Evolutionary conservation across 2,797 vertebrate genomes (phyloP).

Genomic region (Brotogeris chrysoptera): DNA sequence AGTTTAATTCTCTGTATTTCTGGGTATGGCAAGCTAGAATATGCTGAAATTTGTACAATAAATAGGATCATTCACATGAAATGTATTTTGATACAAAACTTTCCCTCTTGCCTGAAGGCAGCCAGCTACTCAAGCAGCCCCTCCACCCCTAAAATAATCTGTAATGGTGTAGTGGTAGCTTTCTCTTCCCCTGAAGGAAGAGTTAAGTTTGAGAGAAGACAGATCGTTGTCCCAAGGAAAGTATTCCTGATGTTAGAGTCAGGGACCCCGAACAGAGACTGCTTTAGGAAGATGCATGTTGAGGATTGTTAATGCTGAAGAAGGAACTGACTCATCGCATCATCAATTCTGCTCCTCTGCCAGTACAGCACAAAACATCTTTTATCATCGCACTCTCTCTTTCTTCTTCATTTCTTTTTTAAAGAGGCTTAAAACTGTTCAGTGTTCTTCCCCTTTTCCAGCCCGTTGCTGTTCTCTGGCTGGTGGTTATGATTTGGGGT

Average conservation of each 20-base stretch:
- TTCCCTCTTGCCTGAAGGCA: not conserved
- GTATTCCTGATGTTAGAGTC: not conserved
- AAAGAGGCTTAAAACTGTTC: not conserved
- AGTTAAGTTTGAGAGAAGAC: constrained; percentile 7
- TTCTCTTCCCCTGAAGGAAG: not conserved
- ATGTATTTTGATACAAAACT: not conserved
- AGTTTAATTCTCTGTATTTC: not conserved
- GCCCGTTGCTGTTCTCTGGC: not conserved
- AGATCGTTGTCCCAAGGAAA: constrained; percentile 20
- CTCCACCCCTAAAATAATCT: not conserved
- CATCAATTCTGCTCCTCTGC: constrained; percentile 37
- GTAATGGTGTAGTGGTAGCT: not conserved
- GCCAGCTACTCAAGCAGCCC: not conserved
- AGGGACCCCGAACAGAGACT: not conserved
- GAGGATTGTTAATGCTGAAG: not conserved
- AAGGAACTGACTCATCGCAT: constrained; percentile 50
- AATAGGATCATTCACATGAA: not conserved
- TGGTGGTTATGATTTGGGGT: not conserved
- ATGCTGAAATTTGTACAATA: not conserved
- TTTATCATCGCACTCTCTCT: constrained; percentile 3
- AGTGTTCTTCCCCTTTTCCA: not conserved
- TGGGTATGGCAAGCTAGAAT: not conserved
- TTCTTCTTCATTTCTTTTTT: not conserved
- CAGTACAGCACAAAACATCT: constrained; percentile 31
- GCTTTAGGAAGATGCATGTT: not conserved